Evolutionary conservation across 2,888 invertebrate species (phyloP), one percentile per base, ranked within the genome.

Genomic region (Athripsodes cinereus): DNA sequence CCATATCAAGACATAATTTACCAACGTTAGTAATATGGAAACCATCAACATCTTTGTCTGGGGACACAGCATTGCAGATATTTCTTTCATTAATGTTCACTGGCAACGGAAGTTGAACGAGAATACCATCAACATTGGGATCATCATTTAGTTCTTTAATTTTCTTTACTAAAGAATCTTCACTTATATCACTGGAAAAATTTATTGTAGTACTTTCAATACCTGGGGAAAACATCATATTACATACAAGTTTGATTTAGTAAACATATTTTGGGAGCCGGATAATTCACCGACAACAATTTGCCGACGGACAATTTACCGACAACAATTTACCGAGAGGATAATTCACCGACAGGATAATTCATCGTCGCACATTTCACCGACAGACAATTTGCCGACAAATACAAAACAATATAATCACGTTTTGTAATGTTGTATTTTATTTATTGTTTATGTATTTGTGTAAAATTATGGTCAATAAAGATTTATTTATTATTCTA

Each of bases 21-120:
- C 95, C 95, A 54, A 94, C 81, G 71, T 95, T 95, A 13, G 82
- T 75, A 59, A 88, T 83, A 71, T 92, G 90, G 69, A 95, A 95
- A 0, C 95, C 95, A 73, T 96, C 95, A 0, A 96, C 93, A 78
- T 96, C 95, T 71, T 96, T 96, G 22, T 79, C 78, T 0, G 88
- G 88, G 31, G 80, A 73, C 0, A 96, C 86, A 0, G 90, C 83
- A 75, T 94, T 90, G 69, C 92, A 92, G 11, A 91, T 80, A 66
- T 78, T 82, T 61, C 87, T 80, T 68, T 92, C 92, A 66, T 83
- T 80, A 60, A 95, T 89, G 59, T 84, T 83, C 1, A 78, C 72
- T 0, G 95, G 94, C 44, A 96, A 77, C 0, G 95, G 95, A 52
- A 96, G 73, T 72, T 92, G 92, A 0, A 92, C 84, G 54, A 96